Conservation (phyloP, 1,140 invertebrate species). For the Drosophila kikkawai region DNA sequence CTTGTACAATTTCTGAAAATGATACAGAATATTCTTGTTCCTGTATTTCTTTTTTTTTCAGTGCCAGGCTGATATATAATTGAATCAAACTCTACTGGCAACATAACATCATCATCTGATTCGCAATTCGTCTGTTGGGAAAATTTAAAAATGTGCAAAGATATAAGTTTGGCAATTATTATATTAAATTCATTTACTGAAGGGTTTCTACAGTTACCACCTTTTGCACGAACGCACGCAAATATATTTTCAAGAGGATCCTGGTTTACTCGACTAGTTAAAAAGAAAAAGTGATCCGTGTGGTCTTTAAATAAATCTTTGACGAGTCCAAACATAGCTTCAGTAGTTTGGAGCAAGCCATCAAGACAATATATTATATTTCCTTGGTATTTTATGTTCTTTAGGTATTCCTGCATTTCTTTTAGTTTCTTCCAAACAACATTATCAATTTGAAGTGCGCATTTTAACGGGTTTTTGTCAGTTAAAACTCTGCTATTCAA, state of each 20-base stretch:
- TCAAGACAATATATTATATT: constrained; percentile 11
- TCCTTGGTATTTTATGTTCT: constrained; percentile 1
- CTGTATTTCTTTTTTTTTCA: constrained; percentile 7
- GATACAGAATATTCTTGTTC: not conserved
- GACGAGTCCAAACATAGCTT: constrained; percentile 6
- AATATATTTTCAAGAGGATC: constrained; percentile 3
- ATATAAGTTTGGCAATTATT: constrained; percentile 4
- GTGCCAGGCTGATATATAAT: constrained; percentile 5
- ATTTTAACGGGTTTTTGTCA: not conserved
- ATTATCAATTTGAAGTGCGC: not conserved
- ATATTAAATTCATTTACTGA: constrained; percentile 7
- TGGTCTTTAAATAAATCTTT: not conserved
- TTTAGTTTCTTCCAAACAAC: constrained; percentile 1
- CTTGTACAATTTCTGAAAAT: not conserved
- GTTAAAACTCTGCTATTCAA: not conserved
- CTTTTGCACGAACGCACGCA: constrained; percentile 3
- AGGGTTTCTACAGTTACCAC: constrained; percentile 1
- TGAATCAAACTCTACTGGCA: not conserved
- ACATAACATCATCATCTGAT: constrained; percentile 1
- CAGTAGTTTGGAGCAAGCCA: constrained; percentile 6
- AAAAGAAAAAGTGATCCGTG: not conserved
- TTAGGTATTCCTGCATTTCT: constrained; percentile 6
- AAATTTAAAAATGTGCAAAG: constrained; percentile 5
- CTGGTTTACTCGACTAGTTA: constrained; percentile 2
- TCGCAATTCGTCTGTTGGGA: not conserved